Evolutionary conservation across 2,797 vertebrate genomes (phyloP).

Genomic region (Champsocephalus esox): DNA sequence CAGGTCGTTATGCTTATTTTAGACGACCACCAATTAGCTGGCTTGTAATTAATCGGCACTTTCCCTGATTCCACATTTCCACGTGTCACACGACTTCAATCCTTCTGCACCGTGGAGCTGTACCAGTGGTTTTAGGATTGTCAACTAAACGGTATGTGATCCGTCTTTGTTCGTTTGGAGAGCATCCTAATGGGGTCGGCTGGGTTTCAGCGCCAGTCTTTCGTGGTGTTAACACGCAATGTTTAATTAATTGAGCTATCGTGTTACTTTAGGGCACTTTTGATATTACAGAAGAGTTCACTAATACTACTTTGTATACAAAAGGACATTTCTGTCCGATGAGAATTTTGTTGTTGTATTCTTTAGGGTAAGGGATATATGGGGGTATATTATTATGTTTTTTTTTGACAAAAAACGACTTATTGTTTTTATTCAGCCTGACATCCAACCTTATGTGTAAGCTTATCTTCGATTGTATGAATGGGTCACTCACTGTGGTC

Average conservation of each 20-base stretch:
- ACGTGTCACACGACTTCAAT: slow-evolving; percentile 60
- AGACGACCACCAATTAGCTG: slow-evolving; percentile 77
- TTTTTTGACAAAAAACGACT: neutral
- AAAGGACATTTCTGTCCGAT: neutral
- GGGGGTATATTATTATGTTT: neutral
- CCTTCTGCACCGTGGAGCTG: slow-evolving; percentile 52
- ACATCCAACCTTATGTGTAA: neutral
- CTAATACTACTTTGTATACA: too few species aligned
- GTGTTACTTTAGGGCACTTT: neutral
- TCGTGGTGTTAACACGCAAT: slow-evolving; percentile 1
- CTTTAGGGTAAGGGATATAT: neutral
- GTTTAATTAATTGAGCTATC: neutral
- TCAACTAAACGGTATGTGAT: slow-evolving; percentile 27
- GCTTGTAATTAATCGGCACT: slow-evolving; percentile 84
- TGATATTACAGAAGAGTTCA: neutral
- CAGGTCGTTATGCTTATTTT: slow-evolving; percentile 85
- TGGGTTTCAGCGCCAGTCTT: neutral
- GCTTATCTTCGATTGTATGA: neutral
- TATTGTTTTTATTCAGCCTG: neutral
- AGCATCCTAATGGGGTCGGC: neutral
- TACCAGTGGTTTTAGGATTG: slow-evolving; percentile 35
- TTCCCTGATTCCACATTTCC: slow-evolving; percentile 60
- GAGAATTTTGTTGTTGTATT: neutral
- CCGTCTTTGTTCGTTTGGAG: slow-evolving; percentile 42
- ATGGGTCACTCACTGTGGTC: neutral